Percentiles rank a stretch among this genome's conserved stretches.
Evolutionary conservation across 2,797 vertebrate genomes (phyloP).

Genomic region (Pseudochirops cupreus): DNA sequence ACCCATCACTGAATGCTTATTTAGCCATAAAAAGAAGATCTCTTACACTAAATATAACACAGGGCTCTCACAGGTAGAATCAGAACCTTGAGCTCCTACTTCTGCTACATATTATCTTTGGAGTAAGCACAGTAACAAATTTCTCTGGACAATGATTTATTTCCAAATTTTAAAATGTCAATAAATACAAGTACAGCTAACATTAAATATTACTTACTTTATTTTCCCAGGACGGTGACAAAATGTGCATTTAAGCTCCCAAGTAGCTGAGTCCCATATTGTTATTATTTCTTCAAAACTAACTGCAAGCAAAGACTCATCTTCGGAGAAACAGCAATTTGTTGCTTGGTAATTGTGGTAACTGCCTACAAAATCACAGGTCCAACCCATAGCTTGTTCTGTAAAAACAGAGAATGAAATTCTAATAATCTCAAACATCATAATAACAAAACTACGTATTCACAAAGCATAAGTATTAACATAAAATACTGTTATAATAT

Average conservation of each 20-base stretch:
- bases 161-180: constrained; percentile 9
- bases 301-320: constrained; percentile 94
- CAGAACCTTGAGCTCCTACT: not conserved
- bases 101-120: not conserved
- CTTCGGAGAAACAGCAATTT: constrained; percentile 94
- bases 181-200: not conserved
- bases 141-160: not conserved
- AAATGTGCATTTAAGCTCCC: constrained; percentile 95
- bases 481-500: not conserved
- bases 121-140: not conserved
- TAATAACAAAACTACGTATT: not conserved
- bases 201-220: constrained; percentile 84
- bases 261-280: constrained; percentile 92
- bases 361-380: constrained; percentile 95
- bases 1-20: not conserved
- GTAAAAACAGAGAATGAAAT: constrained; percentile 61
- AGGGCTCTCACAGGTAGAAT: not conserved
- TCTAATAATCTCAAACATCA: not conserved
- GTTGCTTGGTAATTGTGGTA: constrained; percentile 92
- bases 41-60: not conserved
- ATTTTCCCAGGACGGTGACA: constrained; percentile 94
- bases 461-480: not conserved
- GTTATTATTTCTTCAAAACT: constrained; percentile 94
- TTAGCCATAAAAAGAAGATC: constrained; percentile 13
- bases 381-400: constrained; percentile 91